Evolutionary conservation across 2,888 invertebrate species (phyloP), one percentile per base, ranked within the genome.

Genomic region (Eupithecia insigniata): DNA sequence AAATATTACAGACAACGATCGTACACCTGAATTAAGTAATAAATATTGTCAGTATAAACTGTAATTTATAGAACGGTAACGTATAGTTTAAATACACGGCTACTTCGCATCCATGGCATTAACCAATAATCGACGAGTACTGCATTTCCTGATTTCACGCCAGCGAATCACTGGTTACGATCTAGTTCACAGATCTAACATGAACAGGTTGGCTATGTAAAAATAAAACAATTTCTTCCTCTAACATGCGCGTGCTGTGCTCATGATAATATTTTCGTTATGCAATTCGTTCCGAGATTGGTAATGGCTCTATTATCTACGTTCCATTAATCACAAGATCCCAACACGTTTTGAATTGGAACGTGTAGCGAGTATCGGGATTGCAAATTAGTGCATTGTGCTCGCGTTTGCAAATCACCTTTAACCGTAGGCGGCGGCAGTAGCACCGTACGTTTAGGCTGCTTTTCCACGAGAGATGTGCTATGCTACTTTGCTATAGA

Each of bases 81-180:
- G 78, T 74, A 78, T 67, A 67, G 70, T 78, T 83, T 78, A 76
- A 82, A 78, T 81, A 51, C 79, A 81, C 82, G 77, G 80, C 81
- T 81, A 79, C 81, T 83, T 80, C 80, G 82, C 80, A 79, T 81
- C 82, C 83, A 84, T 82, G 76, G 82, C 80, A 82, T 82, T 78
- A 81, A 82, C 84, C 85, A 86, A 85, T 87, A 85, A 85, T 84
- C 81, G 81, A 80, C 81, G 81, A 80, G 81, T 83, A 80, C 80
- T 81, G 82, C 82, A 81, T 86, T 88, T 89, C 88, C 87, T 87
- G 86, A 85, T 88, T 87, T 85, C 85, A 83, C 84, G 82, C 85
- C 80, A 83, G 81, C 84, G 81, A 82, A 82, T 80, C 82, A 79
- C 80, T 80, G 81, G 81, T 84, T 84, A 82, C 82, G 81, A 85